Conservation (phyloP, 2,888 invertebrate species). For the Dicyrtoma fusca region DNA sequence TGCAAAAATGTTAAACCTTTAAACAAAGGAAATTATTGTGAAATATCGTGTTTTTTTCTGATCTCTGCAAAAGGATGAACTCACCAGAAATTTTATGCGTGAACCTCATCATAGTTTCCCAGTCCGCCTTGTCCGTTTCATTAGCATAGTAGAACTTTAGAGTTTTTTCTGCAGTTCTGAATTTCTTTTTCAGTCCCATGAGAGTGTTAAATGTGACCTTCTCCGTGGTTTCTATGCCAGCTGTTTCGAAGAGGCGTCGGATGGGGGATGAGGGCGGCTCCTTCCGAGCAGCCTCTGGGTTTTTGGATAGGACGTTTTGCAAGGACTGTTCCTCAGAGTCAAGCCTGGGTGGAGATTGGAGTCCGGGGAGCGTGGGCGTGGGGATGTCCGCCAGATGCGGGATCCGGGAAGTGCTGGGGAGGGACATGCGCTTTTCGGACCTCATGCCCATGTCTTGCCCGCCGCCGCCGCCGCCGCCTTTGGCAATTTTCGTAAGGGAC, state of each 20-base stretch:
- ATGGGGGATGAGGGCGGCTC: conserved; percentile 44
- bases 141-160: conserved; percentile 45
- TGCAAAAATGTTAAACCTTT: background rate
- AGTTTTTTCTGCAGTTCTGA: conserved; percentile 46
- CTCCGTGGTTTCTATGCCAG: conserved; percentile 50
- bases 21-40: too few relatives aligned
- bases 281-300: conserved; percentile 39
- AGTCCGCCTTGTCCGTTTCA: conserved; percentile 50
- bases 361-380: conserved; percentile 3
- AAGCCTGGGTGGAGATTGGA: conserved; percentile 42
- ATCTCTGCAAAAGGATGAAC: background rate
- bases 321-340: conserved; percentile 48
- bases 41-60: too few relatives aligned
- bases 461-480: background rate
- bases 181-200: conserved; percentile 48
- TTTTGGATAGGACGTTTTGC: conserved; percentile 42
- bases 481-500: background rate
- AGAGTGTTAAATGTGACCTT: conserved; percentile 43
- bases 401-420: conserved; percentile 12
- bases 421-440: too few relatives aligned
- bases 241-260: conserved; percentile 44
- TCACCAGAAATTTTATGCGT: conserved; percentile 44
- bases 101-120: conserved; percentile 48
- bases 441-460: too few relatives aligned
- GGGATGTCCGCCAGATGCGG: conserved; percentile 17